Conservation (phyloP, 2,113 vertebrate species). For the Aspiorhynchus laticeps region DNA sequence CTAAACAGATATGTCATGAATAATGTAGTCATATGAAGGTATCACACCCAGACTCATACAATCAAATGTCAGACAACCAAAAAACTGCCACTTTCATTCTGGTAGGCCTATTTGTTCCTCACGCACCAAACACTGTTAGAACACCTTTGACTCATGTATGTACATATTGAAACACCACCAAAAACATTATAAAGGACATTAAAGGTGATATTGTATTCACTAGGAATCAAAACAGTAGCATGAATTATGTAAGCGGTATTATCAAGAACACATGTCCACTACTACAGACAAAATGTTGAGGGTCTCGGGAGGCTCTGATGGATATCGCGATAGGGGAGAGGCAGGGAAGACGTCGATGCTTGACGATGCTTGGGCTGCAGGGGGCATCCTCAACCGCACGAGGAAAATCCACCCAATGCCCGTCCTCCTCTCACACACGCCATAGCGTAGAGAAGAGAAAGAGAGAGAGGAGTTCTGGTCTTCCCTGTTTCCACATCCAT, state of each 20-base stretch:
- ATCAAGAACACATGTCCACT: neutral
- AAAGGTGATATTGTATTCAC: too few species aligned
- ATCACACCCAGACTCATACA: neutral
- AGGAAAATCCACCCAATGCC: conserved; percentile 41
- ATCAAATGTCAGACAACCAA: neutral
- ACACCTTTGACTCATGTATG: neutral
- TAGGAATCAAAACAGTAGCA: neutral
- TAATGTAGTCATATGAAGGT: neutral
- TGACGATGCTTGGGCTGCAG: conserved; percentile 73
- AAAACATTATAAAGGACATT: too few species aligned
- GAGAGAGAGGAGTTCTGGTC: conserved; percentile 60
- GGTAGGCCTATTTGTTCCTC: neutral
- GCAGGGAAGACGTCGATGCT: conserved; percentile 55
- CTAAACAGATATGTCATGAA: neutral
- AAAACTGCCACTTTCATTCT: neutral
- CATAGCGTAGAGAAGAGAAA: conserved; percentile 61
- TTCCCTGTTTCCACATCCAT: conserved; percentile 69
- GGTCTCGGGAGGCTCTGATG: neutral
- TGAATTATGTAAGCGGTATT: neutral
- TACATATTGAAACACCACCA: too few species aligned
- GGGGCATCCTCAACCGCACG: conserved; percentile 71
- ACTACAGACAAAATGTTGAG: neutral
- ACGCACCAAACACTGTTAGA: neutral
- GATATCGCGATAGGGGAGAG: neutral
- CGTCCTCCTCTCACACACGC: conserved; percentile 67